Conservation (phyloP, 2,888 invertebrate genomes). For the Cryptops parisi region DNA sequence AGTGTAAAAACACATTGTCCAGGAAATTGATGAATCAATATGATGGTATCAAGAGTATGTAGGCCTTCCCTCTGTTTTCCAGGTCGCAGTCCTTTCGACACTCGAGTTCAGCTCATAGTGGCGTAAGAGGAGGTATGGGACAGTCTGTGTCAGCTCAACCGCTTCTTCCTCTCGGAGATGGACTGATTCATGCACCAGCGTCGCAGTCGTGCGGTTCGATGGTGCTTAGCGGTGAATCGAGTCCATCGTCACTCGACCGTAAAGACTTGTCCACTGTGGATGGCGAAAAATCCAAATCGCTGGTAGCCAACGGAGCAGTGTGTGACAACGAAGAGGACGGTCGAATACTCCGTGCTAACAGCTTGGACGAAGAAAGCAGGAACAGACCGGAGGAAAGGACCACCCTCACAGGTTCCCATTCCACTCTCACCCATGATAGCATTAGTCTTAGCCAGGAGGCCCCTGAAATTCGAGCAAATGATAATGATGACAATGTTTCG, state of each 20-base stretch:
- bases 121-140: constrained; percentile 18
- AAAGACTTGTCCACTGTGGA: background rate
- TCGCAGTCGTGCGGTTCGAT: constrained; percentile 18
- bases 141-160: constrained; percentile 23
- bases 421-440: constrained; percentile 15
- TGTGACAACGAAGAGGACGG: background rate
- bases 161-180: constrained; percentile 19
- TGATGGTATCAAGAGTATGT: constrained; percentile 7
- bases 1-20: no score
- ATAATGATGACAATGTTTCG: constrained; percentile 27
- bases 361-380: background rate
- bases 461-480: constrained; percentile 26
- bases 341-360: background rate
- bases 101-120: constrained; percentile 21
- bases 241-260: constrained; percentile 7
- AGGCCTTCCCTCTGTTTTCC: constrained; percentile 12
- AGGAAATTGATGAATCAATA: background rate
- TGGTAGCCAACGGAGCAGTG: constrained; percentile 1
- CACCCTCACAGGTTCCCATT: constrained; percentile 14
- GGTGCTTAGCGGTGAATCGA: constrained; percentile 10
- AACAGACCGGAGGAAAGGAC: constrained; percentile 10
- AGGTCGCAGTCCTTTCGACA: constrained; percentile 24
- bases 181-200: constrained; percentile 13
- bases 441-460: constrained; percentile 11
- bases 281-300: background rate